Conservation (phyloP, 2,113 vertebrate species). For the Riparia riparia region DNA sequence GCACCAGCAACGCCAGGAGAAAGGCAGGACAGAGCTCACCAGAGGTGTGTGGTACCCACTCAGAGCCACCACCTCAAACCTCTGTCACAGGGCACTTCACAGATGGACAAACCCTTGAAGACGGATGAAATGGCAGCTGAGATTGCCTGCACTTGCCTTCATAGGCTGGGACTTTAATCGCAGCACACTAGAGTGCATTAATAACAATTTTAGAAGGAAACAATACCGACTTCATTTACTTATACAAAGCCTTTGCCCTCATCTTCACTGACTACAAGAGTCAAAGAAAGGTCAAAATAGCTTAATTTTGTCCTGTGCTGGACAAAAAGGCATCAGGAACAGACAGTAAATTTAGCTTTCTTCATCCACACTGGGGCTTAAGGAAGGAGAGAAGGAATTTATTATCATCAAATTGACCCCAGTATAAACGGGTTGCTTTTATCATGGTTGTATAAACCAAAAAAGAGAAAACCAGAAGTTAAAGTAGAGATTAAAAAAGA, state of each 20-base stretch:
- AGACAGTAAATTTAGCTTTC: neutral
- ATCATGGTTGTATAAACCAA: neutral
- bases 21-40: neutral
- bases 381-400: neutral
- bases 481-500: neutral
- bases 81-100: neutral
- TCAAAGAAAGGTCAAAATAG: constrained; percentile 46
- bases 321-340: constrained; percentile 6
- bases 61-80: neutral
- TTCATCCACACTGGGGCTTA: neutral
- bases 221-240: neutral
- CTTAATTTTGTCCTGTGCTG: neutral
- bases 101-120: neutral
- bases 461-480: neutral
- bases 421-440: neutral
- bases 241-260: neutral
- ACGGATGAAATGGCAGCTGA: neutral
- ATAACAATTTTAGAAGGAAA: neutral
- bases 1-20: neutral
- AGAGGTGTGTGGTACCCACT: accelerated
- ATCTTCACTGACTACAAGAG: neutral
- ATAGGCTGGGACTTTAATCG: neutral
- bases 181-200: neutral
- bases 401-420: neutral
- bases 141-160: neutral